These are phyloP conservation scores for Galeruca laticollis DNA, from an alignment of 2,888 invertebrate genomes.

Conservation along the genomic window DNA sequence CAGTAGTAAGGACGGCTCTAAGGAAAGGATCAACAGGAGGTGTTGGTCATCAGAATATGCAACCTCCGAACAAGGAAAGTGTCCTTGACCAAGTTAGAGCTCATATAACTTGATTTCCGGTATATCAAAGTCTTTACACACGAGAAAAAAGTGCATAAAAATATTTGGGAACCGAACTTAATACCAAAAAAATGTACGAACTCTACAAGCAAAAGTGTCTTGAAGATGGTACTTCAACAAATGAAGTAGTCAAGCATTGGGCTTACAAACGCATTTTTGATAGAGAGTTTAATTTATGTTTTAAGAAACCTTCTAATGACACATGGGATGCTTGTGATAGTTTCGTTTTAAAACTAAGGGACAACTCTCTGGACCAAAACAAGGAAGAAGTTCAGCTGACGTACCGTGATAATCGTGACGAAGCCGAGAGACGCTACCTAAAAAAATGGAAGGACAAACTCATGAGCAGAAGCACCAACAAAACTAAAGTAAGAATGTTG, in stretches of 20 bases:
- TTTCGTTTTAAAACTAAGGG: constrained; percentile 31
- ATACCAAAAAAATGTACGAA: too few species aligned
- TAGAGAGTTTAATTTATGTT: constrained; percentile 33
- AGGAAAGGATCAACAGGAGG: constrained; percentile 24
- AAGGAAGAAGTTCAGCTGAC: constrained; percentile 26
- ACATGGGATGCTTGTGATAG: constrained; percentile 35
- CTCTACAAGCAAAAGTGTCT: too few species aligned
- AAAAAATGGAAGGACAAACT: neutral
- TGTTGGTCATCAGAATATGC: constrained; percentile 27
- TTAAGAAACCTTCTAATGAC: constrained; percentile 36
- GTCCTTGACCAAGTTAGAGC: neutral
- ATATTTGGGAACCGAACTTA: too few species aligned
- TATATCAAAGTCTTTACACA: too few species aligned
- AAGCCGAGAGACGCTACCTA: constrained; percentile 31
- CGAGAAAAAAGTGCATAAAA: too few species aligned
- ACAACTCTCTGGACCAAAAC: constrained; percentile 23
- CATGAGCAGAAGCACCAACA: constrained; percentile 22
- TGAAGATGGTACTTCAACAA: neutral
- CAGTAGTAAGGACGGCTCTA: constrained; percentile 10
- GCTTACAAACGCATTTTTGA: constrained; percentile 7
- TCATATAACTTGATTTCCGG: too few species aligned
- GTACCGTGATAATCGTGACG: constrained; percentile 30
- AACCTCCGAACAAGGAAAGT: constrained; percentile 26
- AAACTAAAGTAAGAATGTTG: constrained; percentile 31
- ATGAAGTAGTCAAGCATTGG: constrained; percentile 3